Percentiles rank a stretch among this genome's conserved stretches.
phyloP scores from a whole-genome alignment of 92 coral and sea anemone genomes.

The Metridium senile region DNA sequence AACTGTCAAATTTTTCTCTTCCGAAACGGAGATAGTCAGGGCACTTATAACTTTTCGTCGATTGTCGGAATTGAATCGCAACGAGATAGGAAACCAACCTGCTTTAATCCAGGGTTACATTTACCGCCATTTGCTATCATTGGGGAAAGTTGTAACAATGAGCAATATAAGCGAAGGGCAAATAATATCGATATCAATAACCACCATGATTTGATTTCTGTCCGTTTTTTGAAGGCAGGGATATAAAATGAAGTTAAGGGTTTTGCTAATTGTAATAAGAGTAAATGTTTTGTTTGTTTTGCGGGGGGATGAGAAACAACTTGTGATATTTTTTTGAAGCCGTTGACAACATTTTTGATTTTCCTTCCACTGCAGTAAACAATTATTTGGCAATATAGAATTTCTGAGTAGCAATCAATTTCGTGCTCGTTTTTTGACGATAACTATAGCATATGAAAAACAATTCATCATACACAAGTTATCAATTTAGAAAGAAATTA shows the following conservation, averaged over 20 bases:
- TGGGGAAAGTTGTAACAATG: no score
- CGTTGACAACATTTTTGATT: not conserved
- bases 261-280: constrained; percentile 25
- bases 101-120: constrained; percentile 9
- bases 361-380: no score
- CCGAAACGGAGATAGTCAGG: constrained; percentile 24
- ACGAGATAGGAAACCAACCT: constrained; percentile 17
- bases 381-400: no score
- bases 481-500: not conserved
- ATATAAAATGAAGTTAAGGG: constrained; percentile 12
- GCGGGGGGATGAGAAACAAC: constrained; percentile 2
- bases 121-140: constrained; percentile 16
- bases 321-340: not conserved
- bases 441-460: not conserved
- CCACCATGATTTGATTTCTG: constrained; percentile 15
- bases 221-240: not conserved
- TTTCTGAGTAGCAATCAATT: no score
- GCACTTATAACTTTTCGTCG: not conserved
- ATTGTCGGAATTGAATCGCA: constrained; percentile 22
- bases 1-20: constrained; percentile 7
- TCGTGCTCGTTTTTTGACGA: no score
- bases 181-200: not conserved
- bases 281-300: constrained; percentile 32
- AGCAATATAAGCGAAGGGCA: not conserved
- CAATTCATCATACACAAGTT: not conserved